Evolutionary conservation across 1,140 invertebrate species (phyloP), one percentile per base, ranked within the genome.

Genomic region (Pogonognathellus flavescens): DNA sequence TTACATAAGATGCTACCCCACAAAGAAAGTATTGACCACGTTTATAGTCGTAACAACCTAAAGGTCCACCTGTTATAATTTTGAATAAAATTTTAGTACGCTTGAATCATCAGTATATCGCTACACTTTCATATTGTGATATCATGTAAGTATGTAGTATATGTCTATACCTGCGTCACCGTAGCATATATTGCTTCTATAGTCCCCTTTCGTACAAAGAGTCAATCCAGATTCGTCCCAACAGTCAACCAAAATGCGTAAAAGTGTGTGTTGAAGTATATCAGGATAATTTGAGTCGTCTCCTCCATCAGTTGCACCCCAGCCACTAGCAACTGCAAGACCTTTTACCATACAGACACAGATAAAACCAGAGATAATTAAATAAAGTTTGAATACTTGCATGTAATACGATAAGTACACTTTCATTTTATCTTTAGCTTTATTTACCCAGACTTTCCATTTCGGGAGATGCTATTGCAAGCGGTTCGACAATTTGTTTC

Each of bases 401-500:
- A n/a, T n/a, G n/a, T n/a, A n/a, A n/a, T n/a, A n/a, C n/a, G n/a
- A n/a, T n/a, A n/a, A n/a, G n/a, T n/a, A n/a, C n/a, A n/a, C n/a
- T n/a, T n/a, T n/a, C n/a, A n/a, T n/a, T n/a, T n/a, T n/a, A n/a
- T n/a, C n/a, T n/a, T n/a, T n/a, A n/a, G n/a, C n/a, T n/a, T 31
- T 4, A 50, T 1, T 72, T 50, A 76, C 70, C 70, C 7, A 76
- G 41, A 50, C 70, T 76, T 18, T 76, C 70, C 6, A 41, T 18
- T 1, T 76, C 41, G 1, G 70, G 70, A 0, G 70, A 76, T 76
- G 31, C 70, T n/a, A 76, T 50, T 50, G 70, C 31, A n/a, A 76
- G 25, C 10, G 70, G n/a, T 76, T 76, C 70, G 8, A 50, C 41
- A 76, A 76, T 76, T 76, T 76, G 70, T 50, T 76, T 76, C 13